These are phyloP conservation scores for Eupristina koningsbergeri DNA, from an alignment of 1,140 invertebrate genomes.

Conservation along the genomic window DNA sequence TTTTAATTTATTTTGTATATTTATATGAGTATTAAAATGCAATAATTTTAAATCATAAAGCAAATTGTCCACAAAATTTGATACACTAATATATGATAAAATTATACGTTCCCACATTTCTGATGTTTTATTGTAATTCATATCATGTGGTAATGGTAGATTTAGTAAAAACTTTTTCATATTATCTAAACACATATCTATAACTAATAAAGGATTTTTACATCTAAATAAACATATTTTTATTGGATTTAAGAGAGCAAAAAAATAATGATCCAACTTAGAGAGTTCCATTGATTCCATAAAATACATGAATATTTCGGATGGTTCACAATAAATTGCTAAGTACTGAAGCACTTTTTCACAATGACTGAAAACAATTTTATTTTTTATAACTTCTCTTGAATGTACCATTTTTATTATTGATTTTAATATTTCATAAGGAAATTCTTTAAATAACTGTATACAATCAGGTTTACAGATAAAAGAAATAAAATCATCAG, in stretches of 20 bases:
- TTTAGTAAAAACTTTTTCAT: slow-evolving; percentile 25
- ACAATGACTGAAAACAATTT: not conserved
- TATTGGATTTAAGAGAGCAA: slow-evolving; percentile 11
- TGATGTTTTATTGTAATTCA: not conserved
- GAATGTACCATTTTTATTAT: not conserved
- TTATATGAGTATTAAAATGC: not conserved
- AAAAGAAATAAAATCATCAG: not conserved
- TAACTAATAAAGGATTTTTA: slow-evolving; percentile 14
- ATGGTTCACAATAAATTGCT: slow-evolving; percentile 30
- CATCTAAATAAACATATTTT: slow-evolving; percentile 27
- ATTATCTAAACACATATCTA: slow-evolving; percentile 27
- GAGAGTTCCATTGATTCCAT: slow-evolving; percentile 31
- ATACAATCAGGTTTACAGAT: not conserved
- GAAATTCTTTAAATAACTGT: slow-evolving; percentile 12
- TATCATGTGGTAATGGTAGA: slow-evolving; percentile 7
- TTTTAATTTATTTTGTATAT: slow-evolving; percentile 1
- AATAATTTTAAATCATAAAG: slow-evolving; percentile 12
- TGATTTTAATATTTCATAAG: slow-evolving; percentile 9
- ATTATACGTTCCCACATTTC: not conserved
- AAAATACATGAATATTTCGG: slow-evolving; percentile 15
- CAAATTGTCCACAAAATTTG: slow-evolving; percentile 34
- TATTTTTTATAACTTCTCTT: not conserved
- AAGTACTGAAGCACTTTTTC: slow-evolving; percentile 1
- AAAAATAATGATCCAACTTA: not conserved
- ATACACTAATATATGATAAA: slow-evolving; percentile 10